Base-by-base conservation (phyloP, 1,140 invertebrate genomes). In the Nilaparvata lugens region DNA sequence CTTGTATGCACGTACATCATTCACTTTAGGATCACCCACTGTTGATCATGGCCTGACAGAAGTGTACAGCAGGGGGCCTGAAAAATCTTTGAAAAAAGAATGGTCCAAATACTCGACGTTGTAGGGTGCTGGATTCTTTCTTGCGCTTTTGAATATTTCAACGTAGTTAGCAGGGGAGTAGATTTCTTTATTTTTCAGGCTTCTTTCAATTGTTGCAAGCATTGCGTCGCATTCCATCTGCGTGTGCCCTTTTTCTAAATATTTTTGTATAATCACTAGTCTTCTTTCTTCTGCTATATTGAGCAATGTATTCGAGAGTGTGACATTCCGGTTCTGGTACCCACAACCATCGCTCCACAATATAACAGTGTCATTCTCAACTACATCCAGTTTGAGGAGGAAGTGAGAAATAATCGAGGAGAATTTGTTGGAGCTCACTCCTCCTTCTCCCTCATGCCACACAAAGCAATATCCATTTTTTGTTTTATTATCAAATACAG, bases 191-290 rank as follows among this genome's bases (percentile, higher is more conserved):
- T 28, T 28, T 28, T 28, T 28, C 7, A 28, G 25, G 3, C 7
- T 28, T 28, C 25, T 28, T 7, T 28, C 25, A 4, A 28, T 28
- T 28, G 25, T 28, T 3, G 25, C 25, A 7, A 4, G 25, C 25
- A 28, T 28, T 7, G 64, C 67, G 62, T 76, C 73, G 61, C 68
- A 68, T 58, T 75, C 73, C 71, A 74, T 76, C 55, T 73, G 72
- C 21, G 70, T 74, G 56, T 75, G 73, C n/a, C 74, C 74, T 28
- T 64, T 67, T 63, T 71, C 70, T 5, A 75, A 59, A 65, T 66
- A 75, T 63, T 75, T 76, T 64, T 75, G 74, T 19, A 53, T 63
- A 52, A 76, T 71, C 1, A 53, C 63, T 14, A 71, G 62, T 6
- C 67, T 63, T 38, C 54, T 62, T 58, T 62, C 65, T 31, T 45